Evolutionary conservation across 2,113 vertebrate species (phyloP), one percentile per base, ranked within the genome.

Genomic region (Phalacrocorax brasilianus): DNA sequence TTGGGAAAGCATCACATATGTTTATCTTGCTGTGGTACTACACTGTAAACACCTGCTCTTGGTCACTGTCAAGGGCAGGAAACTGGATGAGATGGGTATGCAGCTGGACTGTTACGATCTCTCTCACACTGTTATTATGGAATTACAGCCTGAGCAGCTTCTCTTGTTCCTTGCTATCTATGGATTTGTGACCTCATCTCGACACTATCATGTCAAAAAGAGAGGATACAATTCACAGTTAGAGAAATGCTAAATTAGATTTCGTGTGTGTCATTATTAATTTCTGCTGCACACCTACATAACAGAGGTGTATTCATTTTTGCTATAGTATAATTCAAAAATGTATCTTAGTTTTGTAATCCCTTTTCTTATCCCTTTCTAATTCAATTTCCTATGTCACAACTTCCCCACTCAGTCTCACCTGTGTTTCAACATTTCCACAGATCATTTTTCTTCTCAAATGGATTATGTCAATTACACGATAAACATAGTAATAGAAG

Each of bases 71-170:
- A 8, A 14, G 58, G 59, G n/a, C 53, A 33, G 79, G 35, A 38
- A 26, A 4, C 1, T 0, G 7, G 6, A 14, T 2, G 65, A n/a
- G 73, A 13, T 2, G 24, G 33, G 47, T 2, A 7, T 0, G 6
- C 12, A 42, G 74, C 56, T 23, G 38, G 9, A 9, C 14, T 7
- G 19, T 14, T 8, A 47, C 0, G 2, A 53, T n/a, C 30, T 8
- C 66, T 47, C 42, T 23, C 23, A 5, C n/a, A 14, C 9, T 1
- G 17, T 5, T 2, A 8, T 2, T 17, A 9, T 0, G 14, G 58
- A 61, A 49, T 5, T 73, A 26, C 35, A 18, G 9, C 42, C 61
- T 1, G 9, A 78, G 73, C 53, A 78, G 73, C 53, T 53, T 3
- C 79, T 28, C 22, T 11, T 28, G 11, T 8, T 30, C 61, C 8